Conservation (phyloP, 1,140 invertebrate genomes). For the Saccostrea cuccullata region DNA sequence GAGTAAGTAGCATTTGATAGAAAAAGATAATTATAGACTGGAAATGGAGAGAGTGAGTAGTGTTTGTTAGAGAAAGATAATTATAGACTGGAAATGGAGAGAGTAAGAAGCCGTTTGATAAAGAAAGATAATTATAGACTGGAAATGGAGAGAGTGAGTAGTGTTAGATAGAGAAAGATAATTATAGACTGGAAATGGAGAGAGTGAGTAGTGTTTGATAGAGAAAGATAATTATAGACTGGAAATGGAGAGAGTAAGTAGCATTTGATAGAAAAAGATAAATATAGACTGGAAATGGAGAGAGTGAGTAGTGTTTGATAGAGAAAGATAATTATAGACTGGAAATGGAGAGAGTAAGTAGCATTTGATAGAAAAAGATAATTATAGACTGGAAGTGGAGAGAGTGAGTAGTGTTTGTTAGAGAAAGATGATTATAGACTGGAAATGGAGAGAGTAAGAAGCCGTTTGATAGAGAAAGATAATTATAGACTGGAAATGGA, state of each 20-base stretch:
- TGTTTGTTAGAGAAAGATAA: too few relatives aligned
- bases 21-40: constrained; percentile 69
- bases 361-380: not conserved
- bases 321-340: constrained; percentile 61
- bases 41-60: constrained; percentile 74
- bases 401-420: not conserved
- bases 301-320: constrained; percentile 69
- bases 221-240: too few relatives aligned
- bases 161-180: not conserved
- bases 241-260: too few relatives aligned
- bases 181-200: not conserved
- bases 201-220: not conserved
- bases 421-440: too few relatives aligned
- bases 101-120: too few relatives aligned
- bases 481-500: constrained; percentile 70
- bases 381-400: not conserved
- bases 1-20: too few relatives aligned
- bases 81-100: too few relatives aligned
- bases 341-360: too few relatives aligned
- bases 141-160: constrained; percentile 71
- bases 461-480: constrained; percentile 68
- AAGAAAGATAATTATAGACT: constrained; percentile 67
- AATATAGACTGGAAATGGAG: constrained; percentile 64
- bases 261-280: constrained; percentile 68
- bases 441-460: too few relatives aligned